phyloP scores from a whole-genome alignment of 2,113 vertebrate genomes.

The Dasypus novemcinctus region DNA sequence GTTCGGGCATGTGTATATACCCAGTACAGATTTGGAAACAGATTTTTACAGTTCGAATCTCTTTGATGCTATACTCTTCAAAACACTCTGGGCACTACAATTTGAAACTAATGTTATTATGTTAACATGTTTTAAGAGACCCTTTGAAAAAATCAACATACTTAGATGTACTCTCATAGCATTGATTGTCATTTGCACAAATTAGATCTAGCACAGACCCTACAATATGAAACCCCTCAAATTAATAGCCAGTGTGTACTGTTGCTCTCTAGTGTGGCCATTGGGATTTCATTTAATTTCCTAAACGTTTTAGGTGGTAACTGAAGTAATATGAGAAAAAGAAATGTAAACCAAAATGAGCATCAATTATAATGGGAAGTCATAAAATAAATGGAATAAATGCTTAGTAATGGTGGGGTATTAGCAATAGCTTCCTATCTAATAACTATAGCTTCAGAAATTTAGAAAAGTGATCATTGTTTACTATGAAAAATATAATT shows the following conservation, averaged over 20 bases:
- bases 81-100: not conserved
- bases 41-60: not conserved
- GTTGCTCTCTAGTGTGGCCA: not conserved
- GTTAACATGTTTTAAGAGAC: constrained; percentile 19
- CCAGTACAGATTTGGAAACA: constrained; percentile 4
- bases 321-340: not conserved
- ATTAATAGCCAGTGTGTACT: not conserved
- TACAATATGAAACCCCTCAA: not conserved
- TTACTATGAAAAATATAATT: not conserved
- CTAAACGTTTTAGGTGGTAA: constrained; percentile 22
- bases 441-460: not conserved
- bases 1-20: constrained; percentile 34
- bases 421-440: not conserved
- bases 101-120: constrained; percentile 34
- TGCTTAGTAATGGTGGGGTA: not conserved
- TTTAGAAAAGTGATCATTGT: not conserved
- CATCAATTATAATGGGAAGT: constrained; percentile 28
- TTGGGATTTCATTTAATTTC: constrained; percentile 56
- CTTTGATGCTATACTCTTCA: not conserved
- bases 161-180: not conserved
- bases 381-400: not conserved
- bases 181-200: not conserved
- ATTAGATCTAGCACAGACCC: not conserved
- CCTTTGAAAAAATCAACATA: not conserved
- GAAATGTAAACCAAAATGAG: constrained; percentile 15